Conservation (phyloP, 2,113 vertebrate genomes). For the Ailurus styani region DNA sequence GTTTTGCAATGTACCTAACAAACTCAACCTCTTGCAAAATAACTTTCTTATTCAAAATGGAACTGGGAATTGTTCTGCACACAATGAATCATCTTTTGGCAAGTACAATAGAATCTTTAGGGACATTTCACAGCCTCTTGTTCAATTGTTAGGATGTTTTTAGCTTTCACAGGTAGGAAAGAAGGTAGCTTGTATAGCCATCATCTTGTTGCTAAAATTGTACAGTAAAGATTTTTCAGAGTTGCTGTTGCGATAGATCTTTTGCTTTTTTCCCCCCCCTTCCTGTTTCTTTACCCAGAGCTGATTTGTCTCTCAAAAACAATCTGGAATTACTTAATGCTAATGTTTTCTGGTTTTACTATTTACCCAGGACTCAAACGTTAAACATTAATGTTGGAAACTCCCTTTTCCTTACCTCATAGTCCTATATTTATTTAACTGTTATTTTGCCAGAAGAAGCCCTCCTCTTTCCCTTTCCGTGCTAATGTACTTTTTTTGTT, state of each 20-base stretch:
- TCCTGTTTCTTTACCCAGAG: slow-evolving; percentile 40
- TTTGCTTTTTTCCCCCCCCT: not conserved
- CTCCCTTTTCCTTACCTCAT: slow-evolving; percentile 57
- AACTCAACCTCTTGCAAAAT: slow-evolving; percentile 68
- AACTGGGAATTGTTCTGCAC: slow-evolving; percentile 64
- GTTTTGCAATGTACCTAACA: slow-evolving; percentile 61
- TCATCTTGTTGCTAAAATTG: slow-evolving; percentile 56
- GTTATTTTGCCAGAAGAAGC: not conserved
- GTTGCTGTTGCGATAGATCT: slow-evolving; percentile 36
- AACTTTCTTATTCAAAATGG: slow-evolving; percentile 66
- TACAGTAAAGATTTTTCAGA: slow-evolving; percentile 67
- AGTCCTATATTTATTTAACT: slow-evolving; percentile 48
- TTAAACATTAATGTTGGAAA: slow-evolving; percentile 1
- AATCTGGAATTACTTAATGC: slow-evolving; percentile 56
- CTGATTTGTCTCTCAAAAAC: slow-evolving; percentile 58
- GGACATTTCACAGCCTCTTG: slow-evolving; percentile 52
- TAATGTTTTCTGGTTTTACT: slow-evolving; percentile 58
- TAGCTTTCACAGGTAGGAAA: slow-evolving; percentile 55
- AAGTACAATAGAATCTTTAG: slow-evolving; percentile 70
- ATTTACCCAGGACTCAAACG: slow-evolving; percentile 36
- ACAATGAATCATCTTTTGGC: slow-evolving; percentile 73
- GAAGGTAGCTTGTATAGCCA: slow-evolving; percentile 59
- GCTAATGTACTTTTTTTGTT: not conserved
- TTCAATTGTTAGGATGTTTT: slow-evolving; percentile 55
- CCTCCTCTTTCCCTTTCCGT: not conserved